phyloP scores from a whole-genome alignment of 2,113 vertebrate genomes.

The Oxyura jamaicensis region DNA sequence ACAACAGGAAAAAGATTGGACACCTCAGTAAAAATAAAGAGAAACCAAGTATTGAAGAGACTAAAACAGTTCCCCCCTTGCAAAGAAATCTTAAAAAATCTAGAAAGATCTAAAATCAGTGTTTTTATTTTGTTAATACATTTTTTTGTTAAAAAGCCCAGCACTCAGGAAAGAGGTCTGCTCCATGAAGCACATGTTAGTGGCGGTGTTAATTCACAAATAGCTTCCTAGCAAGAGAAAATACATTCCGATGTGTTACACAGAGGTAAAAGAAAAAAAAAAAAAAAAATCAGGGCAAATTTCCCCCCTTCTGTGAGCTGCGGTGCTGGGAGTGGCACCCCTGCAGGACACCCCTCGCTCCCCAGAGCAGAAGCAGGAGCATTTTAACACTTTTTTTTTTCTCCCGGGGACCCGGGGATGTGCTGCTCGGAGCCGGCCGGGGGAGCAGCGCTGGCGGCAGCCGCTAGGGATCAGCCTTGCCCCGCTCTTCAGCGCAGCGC shows the following conservation, averaged over 20 bases:
- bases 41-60: neutral
- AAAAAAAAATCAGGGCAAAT: fast-evolving
- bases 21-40: neutral
- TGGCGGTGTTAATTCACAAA: fast-evolving
- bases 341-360: fast-evolving
- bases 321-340: neutral
- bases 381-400: too few relatives aligned
- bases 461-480: constrained; percentile 92
- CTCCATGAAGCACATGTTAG: neutral
- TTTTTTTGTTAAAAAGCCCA: neutral
- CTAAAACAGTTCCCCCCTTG: neutral
- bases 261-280: fast-evolving
- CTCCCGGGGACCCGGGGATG: too few relatives aligned
- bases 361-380: neutral
- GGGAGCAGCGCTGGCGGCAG: neutral
- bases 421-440: neutral
- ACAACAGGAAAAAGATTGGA: neutral
- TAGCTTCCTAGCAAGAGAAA: fast-evolving
- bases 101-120: neutral
- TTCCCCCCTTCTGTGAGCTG: neutral
- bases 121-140: neutral
- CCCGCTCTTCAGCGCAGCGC: constrained; percentile 66
- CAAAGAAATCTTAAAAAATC: neutral
- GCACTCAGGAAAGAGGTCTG: fast-evolving
- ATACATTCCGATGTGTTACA: fast-evolving